These are phyloP conservation scores for Vidua macroura DNA, from an alignment of 2,113 vertebrate genomes.

Conservation along the genomic window DNA sequence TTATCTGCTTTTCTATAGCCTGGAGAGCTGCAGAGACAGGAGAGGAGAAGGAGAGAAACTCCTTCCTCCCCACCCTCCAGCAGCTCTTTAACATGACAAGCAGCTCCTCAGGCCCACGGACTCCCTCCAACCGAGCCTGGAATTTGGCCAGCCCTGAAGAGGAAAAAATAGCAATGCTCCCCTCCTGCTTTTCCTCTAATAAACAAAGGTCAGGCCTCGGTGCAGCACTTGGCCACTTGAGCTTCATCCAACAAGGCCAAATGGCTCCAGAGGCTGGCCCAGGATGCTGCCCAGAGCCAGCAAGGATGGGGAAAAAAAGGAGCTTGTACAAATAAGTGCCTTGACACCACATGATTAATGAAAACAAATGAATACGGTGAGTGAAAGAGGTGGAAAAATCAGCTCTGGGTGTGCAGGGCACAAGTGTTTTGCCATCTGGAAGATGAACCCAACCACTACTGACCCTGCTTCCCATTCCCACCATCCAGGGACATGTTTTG, in stretches of 20 bases:
- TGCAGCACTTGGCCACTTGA: not conserved
- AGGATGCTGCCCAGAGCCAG: not conserved
- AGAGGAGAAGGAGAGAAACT: not conserved
- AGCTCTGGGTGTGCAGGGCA: not conserved
- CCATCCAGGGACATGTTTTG: not conserved
- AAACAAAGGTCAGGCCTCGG: not conserved
- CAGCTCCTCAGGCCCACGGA: not conserved
- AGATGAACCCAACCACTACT: not conserved
- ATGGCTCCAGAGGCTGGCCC: not conserved
- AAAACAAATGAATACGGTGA: not conserved
- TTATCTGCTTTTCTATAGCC: not conserved
- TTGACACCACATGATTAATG: not conserved
- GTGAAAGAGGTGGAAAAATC: not conserved
- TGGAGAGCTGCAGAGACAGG: not conserved
- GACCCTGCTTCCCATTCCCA: not conserved
- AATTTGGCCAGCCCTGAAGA: not conserved
- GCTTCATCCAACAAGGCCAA: not conserved
- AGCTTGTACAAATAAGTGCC: not conserved
- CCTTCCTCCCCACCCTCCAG: not conserved
- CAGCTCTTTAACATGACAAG: constrained; percentile 16
- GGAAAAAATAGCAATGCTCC: constrained; percentile 13
- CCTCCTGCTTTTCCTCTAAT: not conserved
- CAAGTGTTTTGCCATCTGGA: constrained; percentile 36
- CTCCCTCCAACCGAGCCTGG: not conserved
- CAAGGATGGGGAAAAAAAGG: not conserved